Conservation (phyloP, 2,113 vertebrate genomes). For the Pomatorhinus ruficollis region DNA sequence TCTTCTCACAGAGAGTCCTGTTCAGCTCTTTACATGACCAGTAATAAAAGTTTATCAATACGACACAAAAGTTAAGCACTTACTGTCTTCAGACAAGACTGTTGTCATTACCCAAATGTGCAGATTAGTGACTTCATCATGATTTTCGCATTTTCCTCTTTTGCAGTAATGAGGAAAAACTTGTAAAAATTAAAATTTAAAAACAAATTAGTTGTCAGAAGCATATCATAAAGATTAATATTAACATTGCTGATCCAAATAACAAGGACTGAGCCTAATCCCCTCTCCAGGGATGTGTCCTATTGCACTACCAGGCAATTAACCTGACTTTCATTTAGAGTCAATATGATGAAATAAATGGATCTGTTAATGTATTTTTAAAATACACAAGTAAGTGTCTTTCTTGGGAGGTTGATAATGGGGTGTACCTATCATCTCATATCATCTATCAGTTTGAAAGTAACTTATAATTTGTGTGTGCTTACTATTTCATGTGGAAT, state of each 20-base stretch:
- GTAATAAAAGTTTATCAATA: conserved; percentile 20
- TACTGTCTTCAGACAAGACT: not conserved
- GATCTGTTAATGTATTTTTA: not conserved
- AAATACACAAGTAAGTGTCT: not conserved
- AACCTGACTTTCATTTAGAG: not conserved
- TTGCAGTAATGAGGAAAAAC: conserved; percentile 8
- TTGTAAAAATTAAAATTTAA: conserved; percentile 5
- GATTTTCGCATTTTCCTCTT: not conserved
- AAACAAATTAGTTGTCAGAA: conserved; percentile 10
- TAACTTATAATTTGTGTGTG: not conserved
- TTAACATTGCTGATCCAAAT: not conserved
- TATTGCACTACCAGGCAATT: not conserved
- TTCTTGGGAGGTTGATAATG: not conserved
- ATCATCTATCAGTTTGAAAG: not conserved
- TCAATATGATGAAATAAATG: not conserved
- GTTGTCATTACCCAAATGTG: not conserved
- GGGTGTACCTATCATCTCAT: not conserved
- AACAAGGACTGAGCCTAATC: not conserved
- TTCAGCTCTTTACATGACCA: not conserved
- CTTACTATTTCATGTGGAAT: not conserved
- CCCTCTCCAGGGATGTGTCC: not conserved
- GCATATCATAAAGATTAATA: not conserved
- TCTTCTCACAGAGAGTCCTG: not conserved
- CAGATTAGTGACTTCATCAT: not conserved
- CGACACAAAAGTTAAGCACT: not conserved